phyloP scores from a whole-genome alignment of 2,113 vertebrate species.

The Theristicus caerulescens region DNA sequence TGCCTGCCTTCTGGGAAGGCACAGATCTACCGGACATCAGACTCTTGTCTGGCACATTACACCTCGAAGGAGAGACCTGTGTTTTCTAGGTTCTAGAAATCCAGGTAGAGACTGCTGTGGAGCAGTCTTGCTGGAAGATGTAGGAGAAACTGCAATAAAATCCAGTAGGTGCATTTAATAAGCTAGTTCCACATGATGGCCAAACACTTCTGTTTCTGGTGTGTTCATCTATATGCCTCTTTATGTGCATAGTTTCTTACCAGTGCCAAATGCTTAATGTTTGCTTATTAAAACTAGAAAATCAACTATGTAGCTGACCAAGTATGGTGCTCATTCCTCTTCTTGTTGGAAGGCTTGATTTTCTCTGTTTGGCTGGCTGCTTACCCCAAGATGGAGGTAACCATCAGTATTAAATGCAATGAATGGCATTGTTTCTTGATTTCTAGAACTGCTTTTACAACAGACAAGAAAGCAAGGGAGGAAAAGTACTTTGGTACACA shows the following conservation, averaged over 20 bases:
- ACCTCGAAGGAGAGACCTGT: accelerated
- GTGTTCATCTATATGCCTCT: not conserved
- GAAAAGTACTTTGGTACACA: not conserved
- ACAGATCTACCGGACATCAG: not conserved
- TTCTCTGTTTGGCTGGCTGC: not conserved
- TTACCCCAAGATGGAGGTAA: not conserved
- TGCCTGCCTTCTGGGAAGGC: not conserved
- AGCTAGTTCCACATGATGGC: not conserved
- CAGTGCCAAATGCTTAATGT: not conserved
- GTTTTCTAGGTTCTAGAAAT: not conserved
- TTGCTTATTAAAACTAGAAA: not conserved
- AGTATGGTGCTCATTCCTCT: not conserved
- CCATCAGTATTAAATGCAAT: not conserved
- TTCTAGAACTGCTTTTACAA: not conserved
- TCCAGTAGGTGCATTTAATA: not conserved
- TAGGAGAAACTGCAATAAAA: not conserved
- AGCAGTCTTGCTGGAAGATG: not conserved
- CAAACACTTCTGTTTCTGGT: not conserved
- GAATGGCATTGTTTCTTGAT: not conserved
- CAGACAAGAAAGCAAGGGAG: not conserved
- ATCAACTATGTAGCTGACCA: not conserved
- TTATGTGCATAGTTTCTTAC: not conserved
- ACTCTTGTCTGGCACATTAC: not conserved
- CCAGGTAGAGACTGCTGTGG: not conserved
- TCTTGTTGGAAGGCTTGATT: not conserved